Conservation (phyloP, 1,140 invertebrate genomes). For the Cotesia typhae region DNA sequence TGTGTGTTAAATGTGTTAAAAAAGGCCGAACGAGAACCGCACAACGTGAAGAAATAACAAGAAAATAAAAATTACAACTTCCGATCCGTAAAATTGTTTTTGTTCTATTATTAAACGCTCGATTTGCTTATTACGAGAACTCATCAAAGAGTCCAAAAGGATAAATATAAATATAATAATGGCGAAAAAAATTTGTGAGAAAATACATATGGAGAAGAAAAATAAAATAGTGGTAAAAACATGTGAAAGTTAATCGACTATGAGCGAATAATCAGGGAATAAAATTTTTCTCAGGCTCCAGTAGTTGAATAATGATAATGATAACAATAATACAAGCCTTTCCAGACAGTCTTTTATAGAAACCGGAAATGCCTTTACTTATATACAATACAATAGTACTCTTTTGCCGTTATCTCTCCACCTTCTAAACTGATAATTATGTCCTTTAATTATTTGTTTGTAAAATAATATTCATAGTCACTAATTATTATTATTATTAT, state of each 20-base stretch:
- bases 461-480: too few relatives aligned
- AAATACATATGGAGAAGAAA: too few relatives aligned
- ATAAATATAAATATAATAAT: conserved; percentile 1
- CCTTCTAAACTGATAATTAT: conserved; percentile 3
- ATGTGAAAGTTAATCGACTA: too few relatives aligned
- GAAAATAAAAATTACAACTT: conserved; percentile 1
- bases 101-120: conserved; percentile 24
- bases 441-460: neutral
- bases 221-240: too few relatives aligned
- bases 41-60: neutral
- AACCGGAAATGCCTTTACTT: conserved; percentile 44
- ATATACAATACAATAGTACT: conserved; percentile 18
- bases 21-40: neutral
- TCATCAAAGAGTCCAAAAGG: neutral
- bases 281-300: too few relatives aligned
- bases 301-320: too few relatives aligned
- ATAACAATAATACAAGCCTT: neutral
- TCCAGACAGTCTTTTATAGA: conserved; percentile 22
- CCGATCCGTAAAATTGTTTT: conserved; percentile 13
- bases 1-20: too few relatives aligned
- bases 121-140: neutral
- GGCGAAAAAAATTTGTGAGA: too few relatives aligned
- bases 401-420: conserved; percentile 41
- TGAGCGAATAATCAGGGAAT: too few relatives aligned
- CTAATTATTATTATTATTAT: too few relatives aligned